Base-by-base conservation (phyloP, 1,140 invertebrate species). In the Pseudachorutes palmiensis region DNA sequence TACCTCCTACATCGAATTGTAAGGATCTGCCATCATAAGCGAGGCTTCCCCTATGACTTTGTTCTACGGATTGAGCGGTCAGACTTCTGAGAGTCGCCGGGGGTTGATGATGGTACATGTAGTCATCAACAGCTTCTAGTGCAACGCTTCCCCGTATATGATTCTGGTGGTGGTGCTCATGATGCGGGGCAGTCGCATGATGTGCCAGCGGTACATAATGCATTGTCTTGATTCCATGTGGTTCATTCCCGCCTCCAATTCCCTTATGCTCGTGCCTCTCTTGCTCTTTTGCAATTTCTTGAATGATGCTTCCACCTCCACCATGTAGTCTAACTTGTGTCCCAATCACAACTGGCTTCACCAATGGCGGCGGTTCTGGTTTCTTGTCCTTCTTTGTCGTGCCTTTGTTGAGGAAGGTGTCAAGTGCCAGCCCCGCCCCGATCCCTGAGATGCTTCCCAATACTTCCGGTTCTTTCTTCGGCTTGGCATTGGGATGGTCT, bases 321-420 rank as follows among this genome's bases (percentile, higher is more conserved):
- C 51, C 51, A 22, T 55, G 51, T 9, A 55, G 51, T 14, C 24
- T 9, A 14, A 22, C 51, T 22, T 12, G 9, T 14, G 51, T 55
- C 5, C 51, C 51, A 55, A 55, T 26, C 9, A 55, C 51, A 55
- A 55, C 24, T 55, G 51, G 51, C 24, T 55, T 55, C 9, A 55
- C 24, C 12, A 55, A 5, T 24, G 14, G 14, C 12, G 51, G 12
- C 24, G 51, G 14, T 55, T 55, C 24, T 22, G 5, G 51, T 22
- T 24, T 55, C 51, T 55, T 55, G 5, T 9, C 24, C 24, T 55
- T 24, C 24, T 9, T 55, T 22, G 51, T 22, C 5, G 51, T 22
- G 5, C 51, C 51, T 22, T 24, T 12, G 12, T 55, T 5, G 9
- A 55, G 51, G 3, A 55, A 55, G 24, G 9, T 55, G 24, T 55